Percentiles rank a stretch among this genome's conserved stretches.
phyloP scores from a whole-genome alignment of 1,140 invertebrate species.

The Melipona quadrifasciata region DNA sequence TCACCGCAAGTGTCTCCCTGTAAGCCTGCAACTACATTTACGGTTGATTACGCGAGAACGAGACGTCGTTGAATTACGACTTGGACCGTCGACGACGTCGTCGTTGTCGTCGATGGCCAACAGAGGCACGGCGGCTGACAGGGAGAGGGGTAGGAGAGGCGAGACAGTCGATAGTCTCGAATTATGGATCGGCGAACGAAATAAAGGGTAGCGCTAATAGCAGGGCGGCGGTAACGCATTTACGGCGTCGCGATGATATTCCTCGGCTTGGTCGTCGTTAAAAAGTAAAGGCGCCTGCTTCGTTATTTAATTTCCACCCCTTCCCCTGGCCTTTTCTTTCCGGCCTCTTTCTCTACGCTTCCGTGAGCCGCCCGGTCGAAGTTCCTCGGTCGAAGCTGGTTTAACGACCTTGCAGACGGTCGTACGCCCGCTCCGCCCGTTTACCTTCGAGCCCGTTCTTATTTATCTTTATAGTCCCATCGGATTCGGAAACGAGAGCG shows the following conservation, averaged over 20 bases:
- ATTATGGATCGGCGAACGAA: neutral
- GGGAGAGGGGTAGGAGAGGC: neutral
- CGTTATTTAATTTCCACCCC: slow-evolving; percentile 8
- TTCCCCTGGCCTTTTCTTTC: neutral
- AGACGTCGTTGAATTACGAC: slow-evolving; percentile 7
- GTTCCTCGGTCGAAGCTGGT: slow-evolving; percentile 3
- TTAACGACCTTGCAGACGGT: slow-evolving; percentile 42
- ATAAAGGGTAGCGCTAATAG: slow-evolving; percentile 6
- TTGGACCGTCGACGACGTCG: neutral
- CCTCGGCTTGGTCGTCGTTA: neutral
- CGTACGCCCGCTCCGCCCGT: slow-evolving; percentile 22
- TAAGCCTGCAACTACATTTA: neutral
- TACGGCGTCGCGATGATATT: slow-evolving; percentile 15
- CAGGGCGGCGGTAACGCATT: neutral
- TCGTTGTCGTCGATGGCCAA: neutral
- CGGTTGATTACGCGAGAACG: neutral
- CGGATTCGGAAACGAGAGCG: slow-evolving; percentile 59
- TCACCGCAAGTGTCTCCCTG: neutral
- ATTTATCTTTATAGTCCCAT: slow-evolving; percentile 64
- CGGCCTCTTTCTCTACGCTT: neutral
- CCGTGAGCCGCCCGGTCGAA: neutral
- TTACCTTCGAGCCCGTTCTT: slow-evolving; percentile 48
- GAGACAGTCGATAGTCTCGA: slow-evolving; percentile 10
- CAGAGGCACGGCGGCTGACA: too few species aligned
- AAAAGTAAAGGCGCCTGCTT: slow-evolving; percentile 8